phyloP scores from a whole-genome alignment of 2,797 vertebrate genomes.

The Erpetoichthys calabaricus region DNA sequence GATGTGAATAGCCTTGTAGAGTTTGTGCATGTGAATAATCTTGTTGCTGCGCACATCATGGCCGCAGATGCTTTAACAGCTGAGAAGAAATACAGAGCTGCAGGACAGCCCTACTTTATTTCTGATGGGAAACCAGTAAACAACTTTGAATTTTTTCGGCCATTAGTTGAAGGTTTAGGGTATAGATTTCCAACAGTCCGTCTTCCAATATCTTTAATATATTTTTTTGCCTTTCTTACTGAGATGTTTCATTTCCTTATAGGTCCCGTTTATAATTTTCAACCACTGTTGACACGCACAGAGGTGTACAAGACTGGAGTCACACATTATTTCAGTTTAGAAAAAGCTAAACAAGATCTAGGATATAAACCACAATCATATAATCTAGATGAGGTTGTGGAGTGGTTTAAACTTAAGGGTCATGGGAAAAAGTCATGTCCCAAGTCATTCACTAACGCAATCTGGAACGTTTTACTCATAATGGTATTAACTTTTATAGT shows the following conservation, averaged over 20 bases:
- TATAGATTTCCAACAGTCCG: conserved; percentile 68
- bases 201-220: conserved; percentile 66
- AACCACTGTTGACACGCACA: conserved; percentile 79
- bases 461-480: conserved; percentile 41
- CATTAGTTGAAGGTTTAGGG: conserved; percentile 80
- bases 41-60: conserved; percentile 69
- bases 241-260: conserved; percentile 63
- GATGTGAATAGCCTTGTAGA: conserved; percentile 71
- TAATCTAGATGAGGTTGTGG: conserved; percentile 66
- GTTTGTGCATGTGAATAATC: conserved; percentile 87
- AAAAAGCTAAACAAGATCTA: conserved; percentile 71
- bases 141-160: conserved; percentile 89
- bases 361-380: conserved; percentile 58
- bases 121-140: conserved; percentile 81
- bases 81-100: conserved; percentile 45
- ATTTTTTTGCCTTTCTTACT: conserved; percentile 72
- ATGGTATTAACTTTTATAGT: conserved; percentile 35
- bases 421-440: conserved; percentile 39
- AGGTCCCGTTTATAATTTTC: conserved; percentile 70
- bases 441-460: conserved; percentile 18
- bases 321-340: conserved; percentile 83
- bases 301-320: conserved; percentile 91
- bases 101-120: conserved; percentile 88
- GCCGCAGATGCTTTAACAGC: conserved; percentile 61
- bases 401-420: conserved; percentile 72